A percentile compares a stretch with the other conserved stretches of the same genome.
Evolutionary conservation across 2,113 vertebrate genomes (phyloP).

Genomic region (Hemichromis elongatus): DNA sequence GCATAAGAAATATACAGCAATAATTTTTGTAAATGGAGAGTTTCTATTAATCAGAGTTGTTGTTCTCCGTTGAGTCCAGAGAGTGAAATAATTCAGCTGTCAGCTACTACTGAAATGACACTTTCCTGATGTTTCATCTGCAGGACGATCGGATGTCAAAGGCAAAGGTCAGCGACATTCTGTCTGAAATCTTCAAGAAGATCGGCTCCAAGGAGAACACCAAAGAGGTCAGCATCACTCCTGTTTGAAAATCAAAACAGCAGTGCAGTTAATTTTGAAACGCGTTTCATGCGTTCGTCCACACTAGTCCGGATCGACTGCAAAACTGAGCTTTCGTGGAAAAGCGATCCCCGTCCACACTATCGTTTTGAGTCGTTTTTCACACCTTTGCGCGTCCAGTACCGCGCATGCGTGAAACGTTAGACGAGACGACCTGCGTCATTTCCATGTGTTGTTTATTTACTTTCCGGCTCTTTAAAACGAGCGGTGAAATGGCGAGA

Average conservation of each 20-base stretch:
- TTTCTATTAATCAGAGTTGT: not conserved
- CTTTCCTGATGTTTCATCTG: not conserved
- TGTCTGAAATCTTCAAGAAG: conserved; percentile 99
- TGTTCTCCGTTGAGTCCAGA: not conserved
- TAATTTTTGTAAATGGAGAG: not conserved
- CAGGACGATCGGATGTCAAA: conserved; percentile 95
- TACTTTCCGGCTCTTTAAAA: too few relatives aligned
- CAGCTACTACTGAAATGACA: not conserved
- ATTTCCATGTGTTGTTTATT: too few relatives aligned
- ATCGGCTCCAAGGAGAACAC: conserved; percentile 99
- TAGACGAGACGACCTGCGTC: too few relatives aligned
- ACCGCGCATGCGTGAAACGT: too few relatives aligned
- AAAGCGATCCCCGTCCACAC: too few relatives aligned
- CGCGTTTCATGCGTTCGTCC: not conserved
- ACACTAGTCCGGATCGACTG: too few relatives aligned
- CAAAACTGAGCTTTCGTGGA: too few relatives aligned
- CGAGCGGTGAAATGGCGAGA: too few relatives aligned
- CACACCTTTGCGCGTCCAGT: too few relatives aligned
- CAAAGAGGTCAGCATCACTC: conserved; percentile 78
- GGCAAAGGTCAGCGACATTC: conserved; percentile 93
- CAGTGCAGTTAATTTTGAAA: not conserved
- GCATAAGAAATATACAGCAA: not conserved
- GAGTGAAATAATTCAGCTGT: not conserved
- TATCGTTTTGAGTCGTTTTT: too few relatives aligned
- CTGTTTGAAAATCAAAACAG: not conserved